Percentiles rank a stretch among this genome's conserved stretches.
Evolutionary conservation across 2,888 invertebrate species (phyloP).

Genomic region (Pyrrhopygopsis socrates): DNA sequence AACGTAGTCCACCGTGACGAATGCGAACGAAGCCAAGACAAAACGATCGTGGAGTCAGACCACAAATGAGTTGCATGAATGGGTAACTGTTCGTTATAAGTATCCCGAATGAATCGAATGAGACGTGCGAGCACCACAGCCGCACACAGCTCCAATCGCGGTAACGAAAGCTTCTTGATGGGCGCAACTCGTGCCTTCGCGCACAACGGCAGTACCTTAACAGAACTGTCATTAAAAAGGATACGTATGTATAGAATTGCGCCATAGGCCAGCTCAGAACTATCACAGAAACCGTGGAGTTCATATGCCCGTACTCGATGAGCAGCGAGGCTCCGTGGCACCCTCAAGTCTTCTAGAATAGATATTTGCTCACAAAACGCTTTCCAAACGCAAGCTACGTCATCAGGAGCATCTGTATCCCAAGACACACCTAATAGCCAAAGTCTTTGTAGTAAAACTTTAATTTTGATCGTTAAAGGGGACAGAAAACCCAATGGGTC

Average conservation of each 20-base stretch:
- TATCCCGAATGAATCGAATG: background rate
- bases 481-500: constrained; percentile 79
- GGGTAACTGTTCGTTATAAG: background rate
- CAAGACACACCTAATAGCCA: constrained; percentile 61
- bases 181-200: constrained; percentile 75
- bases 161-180: constrained; percentile 69
- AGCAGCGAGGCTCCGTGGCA: constrained; percentile 14
- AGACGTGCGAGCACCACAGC: constrained; percentile 61
- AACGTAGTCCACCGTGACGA: constrained; percentile 64
- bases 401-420: constrained; percentile 59
- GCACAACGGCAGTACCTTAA: constrained; percentile 46
- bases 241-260: constrained; percentile 69
- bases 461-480: constrained; percentile 62
- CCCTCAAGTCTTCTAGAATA: background rate
- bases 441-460: constrained; percentile 66
- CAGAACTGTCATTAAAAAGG: constrained; percentile 24
- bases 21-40: constrained; percentile 60
- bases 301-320: constrained; percentile 27
- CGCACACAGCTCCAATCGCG: constrained; percentile 72
- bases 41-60: constrained; percentile 60
- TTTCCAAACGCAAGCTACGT: constrained; percentile 6
- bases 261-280: constrained; percentile 68
- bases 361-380: background rate
- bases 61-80: constrained; percentile 28
- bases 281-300: constrained; percentile 80